Conservation (phyloP, 2,113 vertebrate genomes). For the Sturnira hondurensis region DNA sequence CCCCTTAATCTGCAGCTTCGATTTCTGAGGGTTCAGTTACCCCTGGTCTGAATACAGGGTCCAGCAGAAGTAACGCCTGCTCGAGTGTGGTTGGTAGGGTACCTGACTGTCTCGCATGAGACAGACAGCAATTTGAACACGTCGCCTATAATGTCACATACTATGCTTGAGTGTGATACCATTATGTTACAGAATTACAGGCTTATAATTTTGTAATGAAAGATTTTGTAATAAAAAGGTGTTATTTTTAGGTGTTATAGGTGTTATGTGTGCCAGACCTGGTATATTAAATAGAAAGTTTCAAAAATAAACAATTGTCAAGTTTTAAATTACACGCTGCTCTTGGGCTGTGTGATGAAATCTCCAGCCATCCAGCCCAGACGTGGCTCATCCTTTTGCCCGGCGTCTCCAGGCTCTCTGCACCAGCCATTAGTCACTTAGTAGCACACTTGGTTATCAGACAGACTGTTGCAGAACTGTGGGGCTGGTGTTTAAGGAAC, state of each 20-base stretch:
- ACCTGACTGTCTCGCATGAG: background rate
- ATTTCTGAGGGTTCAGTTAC: background rate
- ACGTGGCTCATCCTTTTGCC: background rate
- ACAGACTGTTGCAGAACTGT: too few species aligned
- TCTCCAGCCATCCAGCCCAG: background rate
- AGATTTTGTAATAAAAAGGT: too few species aligned
- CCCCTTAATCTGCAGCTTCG: background rate
- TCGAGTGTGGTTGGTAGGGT: too few species aligned
- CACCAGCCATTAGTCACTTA: background rate
- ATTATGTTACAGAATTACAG: too few species aligned
- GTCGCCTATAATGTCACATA: too few species aligned
- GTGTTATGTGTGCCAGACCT: too few species aligned
- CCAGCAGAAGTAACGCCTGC: too few species aligned
- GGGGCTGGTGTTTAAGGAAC: background rate
- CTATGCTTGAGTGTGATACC: too few species aligned
- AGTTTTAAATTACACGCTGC: background rate
- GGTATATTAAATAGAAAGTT: background rate
- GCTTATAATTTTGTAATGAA: too few species aligned
- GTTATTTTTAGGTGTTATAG: too few species aligned
- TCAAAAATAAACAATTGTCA: background rate
- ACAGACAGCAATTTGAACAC: too few species aligned
- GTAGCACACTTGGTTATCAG: background rate
- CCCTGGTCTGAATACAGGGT: background rate
- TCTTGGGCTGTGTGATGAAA: background rate
- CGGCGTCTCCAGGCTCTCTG: background rate